Conservation (phyloP, 2,113 vertebrate species). For the Butorides virescens region DNA sequence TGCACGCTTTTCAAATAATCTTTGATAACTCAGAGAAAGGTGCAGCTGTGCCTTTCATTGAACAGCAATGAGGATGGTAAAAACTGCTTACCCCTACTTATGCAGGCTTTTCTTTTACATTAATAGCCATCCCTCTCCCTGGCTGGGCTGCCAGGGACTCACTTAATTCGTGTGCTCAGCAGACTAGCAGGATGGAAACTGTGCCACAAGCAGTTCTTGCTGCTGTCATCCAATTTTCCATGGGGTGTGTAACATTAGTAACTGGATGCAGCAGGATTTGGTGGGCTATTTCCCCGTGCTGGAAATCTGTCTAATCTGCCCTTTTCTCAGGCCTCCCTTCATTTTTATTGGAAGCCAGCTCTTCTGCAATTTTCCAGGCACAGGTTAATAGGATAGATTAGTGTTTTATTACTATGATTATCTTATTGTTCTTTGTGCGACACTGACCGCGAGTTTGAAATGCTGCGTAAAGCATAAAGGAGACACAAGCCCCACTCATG, state of each 20-base stretch:
- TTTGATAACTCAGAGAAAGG: slow-evolving; percentile 47
- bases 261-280: background rate
- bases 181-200: slow-evolving; percentile 22
- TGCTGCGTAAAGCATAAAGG: background rate
- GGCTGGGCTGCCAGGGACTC: slow-evolving; percentile 7
- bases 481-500: background rate
- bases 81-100: slow-evolving; percentile 44
- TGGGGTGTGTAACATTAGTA: background rate
- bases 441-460: background rate
- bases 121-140: slow-evolving; percentile 22
- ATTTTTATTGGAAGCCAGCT: background rate
- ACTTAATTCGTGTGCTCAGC: slow-evolving; percentile 21
- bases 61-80: background rate
- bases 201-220: slow-evolving; percentile 42
- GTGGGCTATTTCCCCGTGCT: background rate
- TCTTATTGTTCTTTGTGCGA: background rate
- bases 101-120: slow-evolving; percentile 9
- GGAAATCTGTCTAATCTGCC: background rate
- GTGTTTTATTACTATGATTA: background rate
- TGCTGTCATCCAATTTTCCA: slow-evolving; percentile 26
- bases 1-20: slow-evolving; percentile 3
- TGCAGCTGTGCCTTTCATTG: slow-evolving; percentile 44
- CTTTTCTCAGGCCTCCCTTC: background rate
- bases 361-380: background rate
- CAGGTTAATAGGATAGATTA: slow-evolving; percentile 3